Conservation (phyloP, 2,888 invertebrate species). For the Trachelus tabidus region DNA sequence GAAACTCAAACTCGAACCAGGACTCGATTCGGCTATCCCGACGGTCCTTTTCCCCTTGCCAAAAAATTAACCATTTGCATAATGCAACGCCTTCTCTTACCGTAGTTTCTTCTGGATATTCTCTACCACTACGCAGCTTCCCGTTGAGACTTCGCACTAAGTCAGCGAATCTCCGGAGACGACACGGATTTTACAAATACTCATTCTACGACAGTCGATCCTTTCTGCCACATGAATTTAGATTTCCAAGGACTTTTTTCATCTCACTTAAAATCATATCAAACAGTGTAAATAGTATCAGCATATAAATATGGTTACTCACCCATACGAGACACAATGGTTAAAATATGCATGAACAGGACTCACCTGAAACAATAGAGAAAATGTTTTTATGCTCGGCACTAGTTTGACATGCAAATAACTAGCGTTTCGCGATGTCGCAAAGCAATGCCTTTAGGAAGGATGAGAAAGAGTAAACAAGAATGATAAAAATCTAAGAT, state of each 20-base stretch:
- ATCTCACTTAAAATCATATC: background rate
- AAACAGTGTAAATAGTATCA: background rate
- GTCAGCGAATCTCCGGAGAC: background rate
- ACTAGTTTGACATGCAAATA: constrained; percentile 28
- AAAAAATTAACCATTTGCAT: constrained; percentile 29
- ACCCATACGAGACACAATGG: background rate
- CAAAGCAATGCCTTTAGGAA: background rate
- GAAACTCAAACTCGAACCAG: background rate
- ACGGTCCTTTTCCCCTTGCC: background rate
- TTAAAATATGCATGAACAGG: constrained; percentile 30
- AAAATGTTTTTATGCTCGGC: constrained; percentile 28
- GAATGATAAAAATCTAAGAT: constrained; percentile 1
- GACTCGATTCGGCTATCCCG: background rate
- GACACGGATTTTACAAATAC: background rate
- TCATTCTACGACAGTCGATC: background rate
- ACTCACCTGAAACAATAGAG: constrained; percentile 43
- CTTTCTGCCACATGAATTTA: background rate
- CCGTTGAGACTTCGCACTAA: background rate
- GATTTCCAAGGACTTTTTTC: background rate
- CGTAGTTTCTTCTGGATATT: background rate
- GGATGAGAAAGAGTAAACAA: constrained; percentile 18
- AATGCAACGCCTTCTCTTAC: constrained; percentile 24
- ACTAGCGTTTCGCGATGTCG: constrained; percentile 4
- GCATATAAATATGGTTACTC: background rate
- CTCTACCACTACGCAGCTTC: background rate